Evolutionary conservation across 1,140 invertebrate genomes (phyloP).

Genomic region (Drosophila rufa): DNA sequence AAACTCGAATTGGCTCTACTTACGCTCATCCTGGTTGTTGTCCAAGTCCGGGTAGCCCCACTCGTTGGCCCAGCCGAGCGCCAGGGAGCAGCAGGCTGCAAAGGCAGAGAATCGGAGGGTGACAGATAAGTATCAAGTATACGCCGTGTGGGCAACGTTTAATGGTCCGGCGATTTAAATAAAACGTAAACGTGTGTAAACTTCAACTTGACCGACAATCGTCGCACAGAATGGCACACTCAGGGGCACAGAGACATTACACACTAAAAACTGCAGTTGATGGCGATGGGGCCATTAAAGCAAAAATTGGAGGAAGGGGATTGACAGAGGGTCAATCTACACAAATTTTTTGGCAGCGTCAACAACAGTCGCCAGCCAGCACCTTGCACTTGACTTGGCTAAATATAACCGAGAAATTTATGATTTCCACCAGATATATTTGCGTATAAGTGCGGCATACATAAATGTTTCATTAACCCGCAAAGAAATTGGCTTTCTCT

Average conservation of each 20-base stretch:
- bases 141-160: slow-evolving; percentile 30
- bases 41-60: slow-evolving; percentile 80
- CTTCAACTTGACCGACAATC: slow-evolving; percentile 64
- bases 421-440: slow-evolving; percentile 45
- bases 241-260: background rate
- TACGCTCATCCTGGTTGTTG: slow-evolving; percentile 68
- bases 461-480: slow-evolving; percentile 46
- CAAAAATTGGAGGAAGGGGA: background rate
- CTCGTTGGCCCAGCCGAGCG: slow-evolving; percentile 48
- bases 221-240: too few species aligned
- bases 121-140: slow-evolving; percentile 40
- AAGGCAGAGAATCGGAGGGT: slow-evolving; percentile 12
- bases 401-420: slow-evolving; percentile 71
- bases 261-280: slow-evolving; percentile 17
- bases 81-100: slow-evolving; percentile 53
- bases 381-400: slow-evolving; percentile 77
- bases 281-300: slow-evolving; percentile 32
- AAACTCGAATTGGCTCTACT: slow-evolving; percentile 65
- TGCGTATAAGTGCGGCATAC: slow-evolving; percentile 6
- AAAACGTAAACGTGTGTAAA: slow-evolving; percentile 45
- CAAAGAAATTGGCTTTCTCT: slow-evolving; percentile 10
- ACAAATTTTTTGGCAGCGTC: slow-evolving; percentile 61
- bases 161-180: slow-evolving; percentile 38
- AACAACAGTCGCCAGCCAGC: slow-evolving; percentile 28
- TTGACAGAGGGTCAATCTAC: slow-evolving; percentile 40